Percentiles rank a stretch among this genome's conserved stretches.
Conservation (phyloP, 2,888 invertebrate genomes). For the Campoplex capitator region DNA sequence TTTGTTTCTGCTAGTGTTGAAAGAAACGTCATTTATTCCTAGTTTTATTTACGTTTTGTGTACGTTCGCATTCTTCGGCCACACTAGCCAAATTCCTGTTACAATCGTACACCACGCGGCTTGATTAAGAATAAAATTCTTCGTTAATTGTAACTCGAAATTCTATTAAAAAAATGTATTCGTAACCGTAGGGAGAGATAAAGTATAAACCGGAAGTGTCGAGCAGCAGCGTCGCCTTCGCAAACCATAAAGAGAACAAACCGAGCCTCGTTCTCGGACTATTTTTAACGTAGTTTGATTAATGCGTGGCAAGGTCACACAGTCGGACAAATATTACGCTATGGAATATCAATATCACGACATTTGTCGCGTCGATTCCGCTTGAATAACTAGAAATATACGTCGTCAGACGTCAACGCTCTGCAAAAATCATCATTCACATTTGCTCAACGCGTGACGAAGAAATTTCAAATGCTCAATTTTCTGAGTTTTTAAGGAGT, state of each 20-base stretch:
- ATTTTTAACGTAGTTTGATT: slow-evolving; percentile 73
- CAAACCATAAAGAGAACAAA: slow-evolving; percentile 35
- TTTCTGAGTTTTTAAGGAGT: not conserved
- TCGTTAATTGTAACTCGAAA: too few species aligned
- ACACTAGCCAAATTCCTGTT: not conserved
- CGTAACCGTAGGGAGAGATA: slow-evolving; percentile 13
- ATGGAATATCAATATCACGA: slow-evolving; percentile 44
- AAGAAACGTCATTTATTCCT: not conserved
- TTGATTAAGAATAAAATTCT: too few species aligned
- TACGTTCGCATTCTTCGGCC: not conserved
- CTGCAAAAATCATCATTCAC: not conserved
- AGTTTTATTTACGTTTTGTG: not conserved
- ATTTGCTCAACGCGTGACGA: not conserved
- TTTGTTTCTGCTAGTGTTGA: not conserved
- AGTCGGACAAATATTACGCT: slow-evolving; percentile 34
- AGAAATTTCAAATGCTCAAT: not conserved
- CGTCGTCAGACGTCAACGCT: slow-evolving; percentile 13
- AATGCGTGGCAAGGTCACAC: slow-evolving; percentile 68
- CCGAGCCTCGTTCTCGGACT: slow-evolving; percentile 33
- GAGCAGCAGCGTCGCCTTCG: slow-evolving; percentile 41
- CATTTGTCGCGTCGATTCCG: slow-evolving; percentile 31
- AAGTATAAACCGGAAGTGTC: slow-evolving; percentile 51
- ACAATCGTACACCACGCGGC: not conserved
- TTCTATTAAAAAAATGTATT: slow-evolving; percentile 1
- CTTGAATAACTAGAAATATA: not conserved